Conservation (phyloP, 1,140 invertebrate genomes). For the Papilio dardanus region DNA sequence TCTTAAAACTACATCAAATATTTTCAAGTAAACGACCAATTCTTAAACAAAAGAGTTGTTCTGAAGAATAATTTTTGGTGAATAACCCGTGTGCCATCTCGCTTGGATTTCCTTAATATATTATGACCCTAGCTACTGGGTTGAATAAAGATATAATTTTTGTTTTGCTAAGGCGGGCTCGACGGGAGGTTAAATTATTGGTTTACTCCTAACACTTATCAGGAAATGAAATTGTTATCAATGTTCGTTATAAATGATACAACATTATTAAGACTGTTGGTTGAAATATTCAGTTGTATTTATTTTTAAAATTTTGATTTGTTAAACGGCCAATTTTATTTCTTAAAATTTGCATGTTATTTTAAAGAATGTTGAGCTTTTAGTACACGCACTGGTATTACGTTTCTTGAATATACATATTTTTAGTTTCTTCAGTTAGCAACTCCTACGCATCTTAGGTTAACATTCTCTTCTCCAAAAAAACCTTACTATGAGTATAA, state of each 20-base stretch:
- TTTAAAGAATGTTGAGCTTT: not conserved
- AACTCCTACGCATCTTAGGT: not conserved
- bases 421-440: not conserved
- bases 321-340: not conserved
- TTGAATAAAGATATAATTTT: slow-evolving; percentile 44
- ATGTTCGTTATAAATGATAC: not conserved
- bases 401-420: not conserved
- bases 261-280: not conserved
- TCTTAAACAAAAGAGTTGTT: slow-evolving; percentile 19
- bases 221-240: not conserved
- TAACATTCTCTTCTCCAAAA: not conserved
- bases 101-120: slow-evolving; percentile 34
- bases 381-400: not conserved
- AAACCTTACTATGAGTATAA: not conserved
- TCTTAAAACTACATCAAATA: not conserved
- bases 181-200: slow-evolving; percentile 42
- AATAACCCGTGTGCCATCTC: slow-evolving; percentile 6
- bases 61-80: slow-evolving; percentile 3
- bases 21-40: slow-evolving; percentile 10
- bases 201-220: slow-evolving; percentile 36
- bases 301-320: not conserved
- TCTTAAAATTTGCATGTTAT: not conserved
- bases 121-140: slow-evolving; percentile 36
- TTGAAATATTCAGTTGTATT: too few relatives aligned
- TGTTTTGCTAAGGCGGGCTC: slow-evolving; percentile 35